Conservation (phyloP, 2,113 vertebrate species). For the Pteruthius melanotis region DNA sequence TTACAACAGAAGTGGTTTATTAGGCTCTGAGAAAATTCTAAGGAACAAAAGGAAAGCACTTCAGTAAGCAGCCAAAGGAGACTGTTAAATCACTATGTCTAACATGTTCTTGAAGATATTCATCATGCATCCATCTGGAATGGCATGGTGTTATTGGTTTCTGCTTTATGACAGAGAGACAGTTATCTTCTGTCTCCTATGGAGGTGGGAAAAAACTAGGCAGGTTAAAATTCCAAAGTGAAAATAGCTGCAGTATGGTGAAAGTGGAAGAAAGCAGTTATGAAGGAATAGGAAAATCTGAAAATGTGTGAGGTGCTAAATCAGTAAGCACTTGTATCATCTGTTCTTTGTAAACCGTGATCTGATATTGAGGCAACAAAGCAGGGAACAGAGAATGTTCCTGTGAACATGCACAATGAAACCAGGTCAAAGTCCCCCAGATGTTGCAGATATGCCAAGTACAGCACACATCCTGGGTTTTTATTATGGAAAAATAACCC, state of each 20-base stretch:
- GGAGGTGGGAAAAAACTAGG: neutral
- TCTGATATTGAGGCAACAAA: neutral
- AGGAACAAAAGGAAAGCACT: neutral
- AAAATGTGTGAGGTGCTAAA: neutral
- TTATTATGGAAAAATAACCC: neutral
- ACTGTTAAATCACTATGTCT: neutral
- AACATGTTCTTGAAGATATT: accelerated
- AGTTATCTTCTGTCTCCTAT: neutral
- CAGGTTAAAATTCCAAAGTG: neutral
- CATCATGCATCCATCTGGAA: neutral
- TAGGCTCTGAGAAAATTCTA: neutral
- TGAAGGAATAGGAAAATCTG: neutral
- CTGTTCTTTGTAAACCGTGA: neutral
- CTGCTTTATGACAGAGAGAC: neutral
- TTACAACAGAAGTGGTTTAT: neutral
- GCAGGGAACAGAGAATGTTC: accelerated
- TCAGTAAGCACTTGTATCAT: neutral
- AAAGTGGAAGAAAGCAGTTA: neutral
- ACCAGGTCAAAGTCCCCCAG: accelerated
- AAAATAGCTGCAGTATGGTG: neutral
- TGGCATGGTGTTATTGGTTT: neutral
- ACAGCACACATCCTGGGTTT: neutral
- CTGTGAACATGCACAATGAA: neutral
- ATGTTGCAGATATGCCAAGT: neutral
- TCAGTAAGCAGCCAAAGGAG: neutral